phyloP scores from a whole-genome alignment of 2,113 vertebrate genomes.

The Chaetops frenatus region DNA sequence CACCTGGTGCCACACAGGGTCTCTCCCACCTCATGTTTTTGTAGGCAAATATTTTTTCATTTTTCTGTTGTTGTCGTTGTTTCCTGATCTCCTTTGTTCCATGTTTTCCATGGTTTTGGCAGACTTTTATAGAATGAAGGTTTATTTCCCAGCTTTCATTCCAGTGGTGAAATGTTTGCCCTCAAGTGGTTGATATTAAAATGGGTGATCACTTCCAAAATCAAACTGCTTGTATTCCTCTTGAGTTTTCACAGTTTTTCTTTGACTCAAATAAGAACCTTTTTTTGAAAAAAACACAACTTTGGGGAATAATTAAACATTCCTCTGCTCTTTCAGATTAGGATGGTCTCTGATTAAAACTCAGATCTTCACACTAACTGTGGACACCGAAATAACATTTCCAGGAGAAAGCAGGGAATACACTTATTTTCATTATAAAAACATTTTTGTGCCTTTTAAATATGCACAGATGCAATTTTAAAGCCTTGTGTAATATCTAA shows the following conservation, averaged over 20 bases:
- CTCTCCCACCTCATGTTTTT: not conserved
- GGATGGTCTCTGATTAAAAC: not conserved
- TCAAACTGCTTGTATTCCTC: not conserved
- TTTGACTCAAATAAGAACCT: not conserved
- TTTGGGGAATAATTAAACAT: not conserved
- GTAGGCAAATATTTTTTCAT: not conserved
- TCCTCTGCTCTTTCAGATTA: not conserved
- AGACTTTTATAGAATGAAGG: not conserved
- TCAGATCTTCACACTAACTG: fast-evolving
- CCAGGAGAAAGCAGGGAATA: not conserved
- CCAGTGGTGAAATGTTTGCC: not conserved
- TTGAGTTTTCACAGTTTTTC: not conserved
- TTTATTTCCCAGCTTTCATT: not conserved
- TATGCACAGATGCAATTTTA: not conserved
- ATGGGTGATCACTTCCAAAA: not conserved
- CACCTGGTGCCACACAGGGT: not conserved
- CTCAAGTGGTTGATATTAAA: not conserved
- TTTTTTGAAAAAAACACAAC: not conserved
- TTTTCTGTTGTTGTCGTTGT: not conserved
- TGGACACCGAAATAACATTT: not conserved
- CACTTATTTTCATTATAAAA: not conserved
- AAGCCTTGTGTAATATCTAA: not conserved
- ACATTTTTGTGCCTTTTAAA: not conserved
- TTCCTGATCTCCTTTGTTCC: not conserved
- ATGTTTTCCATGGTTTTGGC: not conserved